A percentile compares a stretch with the other conserved stretches of the same genome.
Evolutionary conservation across 1,140 invertebrate genomes (phyloP).

Genomic region (Bombus haemorrhoidalis): DNA sequence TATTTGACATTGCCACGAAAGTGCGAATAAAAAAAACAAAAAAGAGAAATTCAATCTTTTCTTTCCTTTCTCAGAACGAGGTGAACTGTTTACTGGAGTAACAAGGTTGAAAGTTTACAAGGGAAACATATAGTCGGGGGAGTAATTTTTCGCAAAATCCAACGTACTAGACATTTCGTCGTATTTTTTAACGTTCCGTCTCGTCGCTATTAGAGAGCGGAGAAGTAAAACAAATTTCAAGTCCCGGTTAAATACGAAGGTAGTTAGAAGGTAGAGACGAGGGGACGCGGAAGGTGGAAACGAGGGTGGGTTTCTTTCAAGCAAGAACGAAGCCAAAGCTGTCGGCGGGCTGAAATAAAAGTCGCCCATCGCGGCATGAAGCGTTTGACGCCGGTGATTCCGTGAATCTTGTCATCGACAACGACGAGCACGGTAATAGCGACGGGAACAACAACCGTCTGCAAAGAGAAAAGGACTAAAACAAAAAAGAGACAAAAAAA

Average conservation of each 20-base stretch:
- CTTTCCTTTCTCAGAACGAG: not conserved
- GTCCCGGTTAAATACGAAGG: not conserved
- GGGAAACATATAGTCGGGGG: not conserved
- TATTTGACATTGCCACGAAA: constrained; percentile 34
- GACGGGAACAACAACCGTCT: constrained; percentile 28
- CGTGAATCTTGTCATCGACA: constrained; percentile 39
- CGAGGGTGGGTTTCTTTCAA: constrained; percentile 2
- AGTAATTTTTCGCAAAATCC: not conserved
- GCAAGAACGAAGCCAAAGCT: not conserved
- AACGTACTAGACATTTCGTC: not conserved
- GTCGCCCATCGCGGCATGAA: not conserved
- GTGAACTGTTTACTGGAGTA: not conserved
- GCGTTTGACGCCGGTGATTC: constrained; percentile 35
- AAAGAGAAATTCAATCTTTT: not conserved
- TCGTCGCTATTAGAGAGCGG: not conserved
- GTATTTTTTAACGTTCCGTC: not conserved
- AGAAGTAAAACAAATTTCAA: constrained; percentile 2
- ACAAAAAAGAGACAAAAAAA: not conserved
- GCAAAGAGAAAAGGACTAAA: not conserved
- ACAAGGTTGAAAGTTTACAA: not conserved
- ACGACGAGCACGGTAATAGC: constrained; percentile 31
- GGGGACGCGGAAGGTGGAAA: not conserved
- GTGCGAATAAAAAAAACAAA: not conserved
- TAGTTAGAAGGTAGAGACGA: not conserved
- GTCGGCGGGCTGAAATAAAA: constrained; percentile 30